Percentiles rank a stretch among this genome's conserved stretches.
Conservation (phyloP, 2,888 invertebrate genomes). For the Hybos culiciformis region DNA sequence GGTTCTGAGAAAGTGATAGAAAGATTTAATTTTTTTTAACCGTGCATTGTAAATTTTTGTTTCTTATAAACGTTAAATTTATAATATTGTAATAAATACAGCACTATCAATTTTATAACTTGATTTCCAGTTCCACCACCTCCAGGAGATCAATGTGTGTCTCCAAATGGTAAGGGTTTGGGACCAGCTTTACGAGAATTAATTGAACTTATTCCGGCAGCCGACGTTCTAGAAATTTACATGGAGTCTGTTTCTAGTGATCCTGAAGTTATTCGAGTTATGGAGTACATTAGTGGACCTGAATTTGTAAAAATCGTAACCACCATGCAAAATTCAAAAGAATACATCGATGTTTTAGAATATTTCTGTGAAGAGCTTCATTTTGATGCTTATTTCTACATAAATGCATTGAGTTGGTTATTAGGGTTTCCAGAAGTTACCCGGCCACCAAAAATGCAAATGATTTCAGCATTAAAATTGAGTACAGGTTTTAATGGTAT, state of each 20-base stretch:
- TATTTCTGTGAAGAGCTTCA: constrained; percentile 11
- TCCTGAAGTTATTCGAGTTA: constrained; percentile 7
- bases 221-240: constrained; percentile 6
- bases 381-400: constrained; percentile 12
- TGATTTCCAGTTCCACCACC: constrained; percentile 11
- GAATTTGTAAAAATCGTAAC: constrained; percentile 9
- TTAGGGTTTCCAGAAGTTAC: constrained; percentile 10
- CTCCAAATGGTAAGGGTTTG: constrained; percentile 8
- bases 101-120: no score
- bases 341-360: constrained; percentile 10
- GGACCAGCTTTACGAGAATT: constrained; percentile 9
- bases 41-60: no score
- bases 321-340: constrained; percentile 11
- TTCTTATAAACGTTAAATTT: no score
- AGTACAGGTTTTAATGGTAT: constrained; percentile 6
- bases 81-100: no score
- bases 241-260: constrained; percentile 10
- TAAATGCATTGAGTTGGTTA: constrained; percentile 11
- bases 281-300: constrained; percentile 6
- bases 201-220: constrained; percentile 9
- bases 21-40: no score
- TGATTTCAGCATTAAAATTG: background rate
- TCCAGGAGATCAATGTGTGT: constrained; percentile 10
- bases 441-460: constrained; percentile 4
- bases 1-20: no score